phyloP scores from a whole-genome alignment of 2,797 vertebrate genomes.

The Bovichtus variegatus region DNA sequence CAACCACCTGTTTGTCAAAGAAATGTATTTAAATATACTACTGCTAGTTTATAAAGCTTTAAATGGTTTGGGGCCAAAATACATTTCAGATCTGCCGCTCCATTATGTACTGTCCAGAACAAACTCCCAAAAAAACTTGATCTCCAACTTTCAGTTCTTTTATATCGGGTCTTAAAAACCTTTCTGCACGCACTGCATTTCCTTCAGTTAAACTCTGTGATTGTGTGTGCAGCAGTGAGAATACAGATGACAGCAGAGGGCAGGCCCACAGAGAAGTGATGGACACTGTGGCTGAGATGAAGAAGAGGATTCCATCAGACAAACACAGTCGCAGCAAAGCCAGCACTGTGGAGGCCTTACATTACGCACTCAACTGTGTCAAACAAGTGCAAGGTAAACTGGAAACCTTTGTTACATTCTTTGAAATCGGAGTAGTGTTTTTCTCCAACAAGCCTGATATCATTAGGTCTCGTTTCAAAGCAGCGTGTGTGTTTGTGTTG shows the following conservation, averaged over 20 bases:
- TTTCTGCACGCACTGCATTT: neutral
- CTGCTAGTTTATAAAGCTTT: neutral
- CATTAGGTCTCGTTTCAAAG: neutral
- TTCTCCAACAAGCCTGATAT: neutral
- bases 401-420: neutral
- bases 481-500: conserved; percentile 31
- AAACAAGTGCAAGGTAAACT: conserved; percentile 90
- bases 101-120: neutral
- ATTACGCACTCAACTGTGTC: conserved; percentile 93
- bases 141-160: neutral
- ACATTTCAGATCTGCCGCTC: neutral
- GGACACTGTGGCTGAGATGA: conserved; percentile 92
- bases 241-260: conserved; percentile 78
- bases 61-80: neutral
- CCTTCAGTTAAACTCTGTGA: neutral
- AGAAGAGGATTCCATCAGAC: conserved; percentile 91
- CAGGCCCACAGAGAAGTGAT: conserved; percentile 90
- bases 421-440: neutral
- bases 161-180: neutral
- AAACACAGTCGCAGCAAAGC: conserved; percentile 90
- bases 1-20: neutral
- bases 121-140: neutral
- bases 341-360: conserved; percentile 90
- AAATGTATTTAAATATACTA: neutral
- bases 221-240: conserved; percentile 82